phyloP scores from a whole-genome alignment of 1,140 invertebrate genomes.

The Pogonus chalceus region DNA sequence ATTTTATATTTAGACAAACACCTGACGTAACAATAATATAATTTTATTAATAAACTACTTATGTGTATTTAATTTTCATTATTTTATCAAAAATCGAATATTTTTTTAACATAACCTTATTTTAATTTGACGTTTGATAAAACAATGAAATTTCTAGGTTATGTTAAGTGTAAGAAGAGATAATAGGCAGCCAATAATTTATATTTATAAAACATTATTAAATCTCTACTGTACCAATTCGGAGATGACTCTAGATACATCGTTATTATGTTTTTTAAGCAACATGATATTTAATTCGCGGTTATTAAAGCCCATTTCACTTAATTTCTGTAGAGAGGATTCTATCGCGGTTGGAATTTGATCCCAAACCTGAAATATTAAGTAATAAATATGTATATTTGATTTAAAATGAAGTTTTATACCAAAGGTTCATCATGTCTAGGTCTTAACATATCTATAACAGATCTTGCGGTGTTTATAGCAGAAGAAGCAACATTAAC shows the following conservation, averaged over 20 bases:
- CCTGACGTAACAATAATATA: too few species aligned
- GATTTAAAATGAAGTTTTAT: neutral
- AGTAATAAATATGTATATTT: neutral
- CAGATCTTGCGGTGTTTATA: constrained; percentile 30
- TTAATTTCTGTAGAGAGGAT: constrained; percentile 21
- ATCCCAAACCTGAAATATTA: neutral
- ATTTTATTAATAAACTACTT: neutral
- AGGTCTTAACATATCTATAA: constrained; percentile 29
- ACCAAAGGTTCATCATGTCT: constrained; percentile 4
- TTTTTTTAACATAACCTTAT: too few species aligned
- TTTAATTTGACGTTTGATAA: too few species aligned
- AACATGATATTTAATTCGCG: constrained; percentile 31
- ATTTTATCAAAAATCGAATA: too few species aligned
- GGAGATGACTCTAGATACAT: constrained; percentile 28
- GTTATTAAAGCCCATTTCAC: constrained; percentile 33
- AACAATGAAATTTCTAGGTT: too few species aligned
- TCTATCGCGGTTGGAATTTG: constrained; percentile 19
- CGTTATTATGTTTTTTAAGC: constrained; percentile 29
- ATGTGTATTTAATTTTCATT: too few species aligned
- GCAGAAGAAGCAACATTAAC: constrained; percentile 34
- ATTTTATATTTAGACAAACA: neutral
- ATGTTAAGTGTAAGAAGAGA: too few species aligned
- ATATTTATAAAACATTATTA: neutral
- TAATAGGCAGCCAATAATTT: neutral
- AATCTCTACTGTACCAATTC: constrained; percentile 27